Evolutionary conservation across 1,140 invertebrate genomes (phyloP).

Genomic region (Phymorhynchus buccinoides): DNA sequence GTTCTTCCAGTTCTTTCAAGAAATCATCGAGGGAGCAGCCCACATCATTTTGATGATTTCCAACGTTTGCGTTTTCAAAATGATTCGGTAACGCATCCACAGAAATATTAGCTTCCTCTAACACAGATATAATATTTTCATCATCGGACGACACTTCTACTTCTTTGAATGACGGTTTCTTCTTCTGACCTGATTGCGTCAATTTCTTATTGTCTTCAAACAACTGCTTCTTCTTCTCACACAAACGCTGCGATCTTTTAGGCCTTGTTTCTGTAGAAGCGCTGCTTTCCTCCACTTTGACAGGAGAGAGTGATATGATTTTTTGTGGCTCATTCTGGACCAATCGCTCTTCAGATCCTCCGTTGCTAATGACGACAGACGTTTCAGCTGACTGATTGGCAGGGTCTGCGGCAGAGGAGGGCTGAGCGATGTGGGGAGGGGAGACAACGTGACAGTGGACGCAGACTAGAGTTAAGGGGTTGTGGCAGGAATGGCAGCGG

Average conservation of each 20-base stretch:
- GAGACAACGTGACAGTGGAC: slow-evolving; percentile 6
- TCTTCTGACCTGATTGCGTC: neutral
- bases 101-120: neutral
- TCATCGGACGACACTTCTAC: neutral
- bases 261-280: neutral
- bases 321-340: neutral
- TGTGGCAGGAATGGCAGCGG: slow-evolving; percentile 5
- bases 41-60: neutral
- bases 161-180: neutral
- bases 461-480: slow-evolving; percentile 15
- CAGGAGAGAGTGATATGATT: neutral
- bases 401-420: neutral
- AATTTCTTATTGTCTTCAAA: neutral
- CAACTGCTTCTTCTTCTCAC: too few species aligned
- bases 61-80: neutral
- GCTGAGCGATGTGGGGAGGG: neutral
- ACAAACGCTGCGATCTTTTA: too few species aligned
- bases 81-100: neutral
- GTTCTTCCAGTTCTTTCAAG: neutral
- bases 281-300: neutral
- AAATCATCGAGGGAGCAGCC: neutral
- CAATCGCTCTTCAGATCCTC: neutral
- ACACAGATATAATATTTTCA: neutral
- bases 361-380: neutral
- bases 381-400: neutral